Percentiles rank a stretch among this genome's conserved stretches.
phyloP scores from a whole-genome alignment of 2,888 invertebrate genomes.

The Microplitis deprimator region DNA sequence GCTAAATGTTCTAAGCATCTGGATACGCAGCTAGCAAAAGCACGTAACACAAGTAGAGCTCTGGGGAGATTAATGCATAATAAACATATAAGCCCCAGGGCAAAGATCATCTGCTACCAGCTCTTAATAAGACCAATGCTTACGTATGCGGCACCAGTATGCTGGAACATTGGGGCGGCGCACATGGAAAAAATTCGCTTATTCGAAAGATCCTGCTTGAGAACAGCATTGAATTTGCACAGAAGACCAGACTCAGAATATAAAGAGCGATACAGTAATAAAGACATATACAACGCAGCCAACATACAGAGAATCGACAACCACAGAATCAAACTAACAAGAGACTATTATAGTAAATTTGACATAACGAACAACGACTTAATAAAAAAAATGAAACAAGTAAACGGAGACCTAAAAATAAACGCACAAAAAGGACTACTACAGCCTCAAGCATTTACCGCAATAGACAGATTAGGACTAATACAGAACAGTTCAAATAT shows the following conservation, averaged over 20 bases:
- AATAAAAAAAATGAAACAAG: background rate
- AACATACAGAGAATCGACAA: slow-evolving; percentile 5
- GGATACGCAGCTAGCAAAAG: slow-evolving; percentile 29
- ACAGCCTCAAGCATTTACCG: slow-evolving; percentile 26
- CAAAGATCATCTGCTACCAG: background rate
- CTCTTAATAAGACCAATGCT: slow-evolving; percentile 35
- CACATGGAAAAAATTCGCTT: slow-evolving; percentile 18
- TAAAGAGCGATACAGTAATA: slow-evolving; percentile 8
- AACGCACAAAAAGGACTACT: slow-evolving; percentile 13
- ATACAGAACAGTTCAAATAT: slow-evolving; percentile 28
- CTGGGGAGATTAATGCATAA: slow-evolving; percentile 18
- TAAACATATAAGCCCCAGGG: background rate
- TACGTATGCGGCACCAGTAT: slow-evolving; percentile 31
- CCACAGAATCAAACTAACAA: slow-evolving; percentile 9
- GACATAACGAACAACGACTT: slow-evolving; percentile 4
- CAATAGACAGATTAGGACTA: slow-evolving; percentile 13
- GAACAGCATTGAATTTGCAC: slow-evolving; percentile 27
- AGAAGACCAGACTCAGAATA: slow-evolving; percentile 23
- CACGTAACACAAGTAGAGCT: background rate
- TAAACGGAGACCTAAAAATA: background rate
- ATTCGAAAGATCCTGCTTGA: slow-evolving; percentile 37
- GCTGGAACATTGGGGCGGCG: slow-evolving; percentile 32
- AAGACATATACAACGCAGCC: slow-evolving; percentile 7
- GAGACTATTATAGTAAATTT: slow-evolving; percentile 37
- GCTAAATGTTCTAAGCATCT: background rate